These are phyloP conservation scores for Crotalus helleri DNA, from an alignment of 2,113 vertebrate genomes.

Conservation along the genomic window DNA sequence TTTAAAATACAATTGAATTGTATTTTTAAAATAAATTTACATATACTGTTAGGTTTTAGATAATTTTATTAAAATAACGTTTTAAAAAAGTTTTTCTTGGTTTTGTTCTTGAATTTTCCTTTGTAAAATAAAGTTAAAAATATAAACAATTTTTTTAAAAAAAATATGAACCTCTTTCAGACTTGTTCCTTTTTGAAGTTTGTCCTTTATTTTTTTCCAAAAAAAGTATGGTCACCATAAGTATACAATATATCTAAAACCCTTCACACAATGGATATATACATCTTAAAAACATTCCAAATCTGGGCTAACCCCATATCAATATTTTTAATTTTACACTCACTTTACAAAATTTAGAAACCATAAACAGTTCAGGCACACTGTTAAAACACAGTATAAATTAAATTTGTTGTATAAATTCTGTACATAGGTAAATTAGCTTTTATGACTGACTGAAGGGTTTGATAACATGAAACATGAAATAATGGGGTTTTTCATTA, in stretches of 20 bases:
- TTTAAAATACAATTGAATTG: neutral
- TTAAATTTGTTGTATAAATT: conserved; percentile 69
- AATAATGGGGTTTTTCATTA: conserved; percentile 60
- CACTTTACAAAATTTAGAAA: conserved; percentile 77
- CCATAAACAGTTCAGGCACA: conserved; percentile 72
- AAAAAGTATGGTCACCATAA: neutral
- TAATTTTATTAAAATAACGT: neutral
- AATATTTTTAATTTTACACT: conserved; percentile 55
- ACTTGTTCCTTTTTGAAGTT: neutral
- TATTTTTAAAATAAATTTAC: neutral
- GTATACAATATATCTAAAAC: conserved; percentile 7
- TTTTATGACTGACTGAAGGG: conserved; percentile 64
- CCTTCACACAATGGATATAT: conserved; percentile 5
- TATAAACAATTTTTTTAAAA: neutral
- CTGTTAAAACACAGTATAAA: conserved; percentile 79
- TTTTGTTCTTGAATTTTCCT: neutral
- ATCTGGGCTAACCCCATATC: neutral
- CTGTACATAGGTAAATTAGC: conserved; percentile 68
- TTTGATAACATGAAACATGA: conserved; percentile 61
- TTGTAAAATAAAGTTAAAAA: neutral
- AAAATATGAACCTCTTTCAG: neutral
- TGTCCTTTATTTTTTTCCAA: neutral
- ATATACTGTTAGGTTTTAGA: neutral
- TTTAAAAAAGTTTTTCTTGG: neutral
- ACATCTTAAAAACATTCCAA: conserved; percentile 22